Base-by-base conservation (phyloP, 2,113 vertebrate genomes). In the Zosterops borbonicus region DNA sequence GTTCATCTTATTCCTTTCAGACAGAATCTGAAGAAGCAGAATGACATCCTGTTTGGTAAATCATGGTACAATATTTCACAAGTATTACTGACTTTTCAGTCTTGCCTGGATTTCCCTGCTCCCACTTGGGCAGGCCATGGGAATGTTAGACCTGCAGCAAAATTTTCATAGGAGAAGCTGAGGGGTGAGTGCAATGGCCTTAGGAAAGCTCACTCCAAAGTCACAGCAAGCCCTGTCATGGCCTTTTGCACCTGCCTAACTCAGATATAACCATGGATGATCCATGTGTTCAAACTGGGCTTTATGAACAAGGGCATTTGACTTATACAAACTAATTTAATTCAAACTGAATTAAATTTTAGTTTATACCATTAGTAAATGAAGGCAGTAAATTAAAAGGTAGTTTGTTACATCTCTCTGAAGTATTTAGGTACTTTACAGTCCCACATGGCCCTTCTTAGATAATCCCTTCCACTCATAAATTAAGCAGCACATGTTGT, bases 261-360 rank as follows among this genome's bases (percentile, higher is more conserved):
- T 73, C 25, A 13, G n/a, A 42, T 50, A 63, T 70, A 84, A 86
- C 70, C 6, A 3, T 39, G 28, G 73, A 70, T 92, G 64, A 75
- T 89, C 84, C 5, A 3, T 68, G 50, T 87, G 50, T 42, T 96
- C 83, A 94, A 67, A 87, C 50, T 67, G 37, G 35, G 44, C 77
- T 92, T 93, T 67, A 60, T 68, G 67, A 96, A 87, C 50, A 95
- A 82, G 94, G 90, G n/a, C 75, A 83, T 95, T 94, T 95, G 47
- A 95, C 55, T 95, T 94, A 29, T 9, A 74, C 31, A 70, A 90
- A 79, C 29, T 70, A 82, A 90, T 96, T 93, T 87, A 93, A 96
- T 90, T 92, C 70, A 39, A 95, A 56, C 31, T 63, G 46, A 85
- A 14, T 87, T 94, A 94, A 91, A 46, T 91, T 93, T 74, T 90